Evolutionary conservation across 2,888 invertebrate species (phyloP).

Genomic region (Exocentrus adspersus): DNA sequence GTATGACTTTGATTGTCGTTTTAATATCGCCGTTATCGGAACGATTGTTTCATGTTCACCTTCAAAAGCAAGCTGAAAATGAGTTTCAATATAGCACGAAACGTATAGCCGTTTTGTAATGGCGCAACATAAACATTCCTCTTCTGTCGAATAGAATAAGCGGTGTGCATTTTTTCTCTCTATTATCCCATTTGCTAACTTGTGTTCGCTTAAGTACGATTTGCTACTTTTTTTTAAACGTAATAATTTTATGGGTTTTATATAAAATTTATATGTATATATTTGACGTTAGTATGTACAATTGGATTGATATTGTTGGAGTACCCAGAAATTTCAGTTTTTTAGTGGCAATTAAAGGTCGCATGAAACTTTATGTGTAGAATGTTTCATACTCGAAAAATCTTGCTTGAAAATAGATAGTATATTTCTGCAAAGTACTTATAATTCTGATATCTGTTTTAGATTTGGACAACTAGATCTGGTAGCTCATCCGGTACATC

Average conservation of each 20-base stretch:
- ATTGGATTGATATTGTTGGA: conserved; percentile 9
- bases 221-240: conserved; percentile 29
- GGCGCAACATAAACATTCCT: neutral
- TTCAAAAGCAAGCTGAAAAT: neutral
- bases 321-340: conserved; percentile 12
- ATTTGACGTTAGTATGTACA: conserved; percentile 28
- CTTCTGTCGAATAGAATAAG: conserved; percentile 4
- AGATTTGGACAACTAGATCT: neutral
- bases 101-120: neutral
- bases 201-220: conserved; percentile 21
- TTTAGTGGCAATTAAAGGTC: neutral
- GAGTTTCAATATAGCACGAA: neutral
- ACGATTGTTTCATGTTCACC: conserved; percentile 10
- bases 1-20: conserved; percentile 38
- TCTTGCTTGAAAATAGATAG: no score
- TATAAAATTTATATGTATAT: conserved; percentile 34
- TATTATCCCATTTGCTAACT: conserved; percentile 31
- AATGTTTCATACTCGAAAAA: neutral
- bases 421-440: neutral
- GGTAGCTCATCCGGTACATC: no score
- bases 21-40: conserved; percentile 12
- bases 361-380: neutral
- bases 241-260: conserved; percentile 27
- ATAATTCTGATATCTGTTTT: neutral
- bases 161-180: conserved; percentile 29